Percentiles rank a stretch among this genome's conserved stretches.
phyloP scores from a whole-genome alignment of 2,797 vertebrate genomes.

The Clarias pachynema region DNA sequence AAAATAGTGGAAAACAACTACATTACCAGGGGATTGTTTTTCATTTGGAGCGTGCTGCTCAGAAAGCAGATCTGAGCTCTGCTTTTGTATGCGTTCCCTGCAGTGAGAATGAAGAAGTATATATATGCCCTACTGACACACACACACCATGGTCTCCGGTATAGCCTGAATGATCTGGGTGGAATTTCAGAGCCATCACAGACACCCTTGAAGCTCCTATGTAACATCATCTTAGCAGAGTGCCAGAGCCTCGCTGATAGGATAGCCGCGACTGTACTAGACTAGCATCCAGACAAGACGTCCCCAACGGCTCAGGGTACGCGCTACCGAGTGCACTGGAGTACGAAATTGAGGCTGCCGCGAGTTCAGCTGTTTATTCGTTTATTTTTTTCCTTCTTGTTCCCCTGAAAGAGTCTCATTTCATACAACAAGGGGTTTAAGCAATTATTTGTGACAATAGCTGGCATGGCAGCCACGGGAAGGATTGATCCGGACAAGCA shows the following conservation, averaged over 20 bases:
- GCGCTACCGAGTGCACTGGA: slow-evolving; percentile 47
- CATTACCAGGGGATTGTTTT: background rate
- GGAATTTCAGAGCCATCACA: background rate
- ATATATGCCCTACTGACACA: no score
- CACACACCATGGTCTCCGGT: background rate
- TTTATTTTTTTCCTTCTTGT: background rate
- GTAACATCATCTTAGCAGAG: background rate
- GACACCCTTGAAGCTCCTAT: background rate
- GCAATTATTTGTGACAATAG: slow-evolving; percentile 60
- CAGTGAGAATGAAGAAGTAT: background rate
- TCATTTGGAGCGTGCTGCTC: no score
- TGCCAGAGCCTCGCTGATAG: background rate
- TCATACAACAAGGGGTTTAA: slow-evolving; percentile 55
- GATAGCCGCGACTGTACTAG: slow-evolving; percentile 15
- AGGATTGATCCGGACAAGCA: slow-evolving; percentile 60
- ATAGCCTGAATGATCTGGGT: background rate
- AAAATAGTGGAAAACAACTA: slow-evolving; percentile 4
- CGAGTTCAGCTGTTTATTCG: slow-evolving; percentile 51
- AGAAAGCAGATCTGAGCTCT: background rate
- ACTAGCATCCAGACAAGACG: slow-evolving; percentile 22
- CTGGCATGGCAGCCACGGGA: slow-evolving; percentile 56
- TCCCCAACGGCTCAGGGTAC: slow-evolving; percentile 41
- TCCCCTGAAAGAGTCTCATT: slow-evolving; percentile 51
- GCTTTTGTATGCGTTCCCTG: background rate
- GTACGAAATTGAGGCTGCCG: slow-evolving; percentile 57